Percentiles rank a stretch among this genome's conserved stretches.
These are phyloP conservation scores for Lipophrys pholis DNA, from an alignment of 2,113 vertebrate genomes.

Conservation along the genomic window DNA sequence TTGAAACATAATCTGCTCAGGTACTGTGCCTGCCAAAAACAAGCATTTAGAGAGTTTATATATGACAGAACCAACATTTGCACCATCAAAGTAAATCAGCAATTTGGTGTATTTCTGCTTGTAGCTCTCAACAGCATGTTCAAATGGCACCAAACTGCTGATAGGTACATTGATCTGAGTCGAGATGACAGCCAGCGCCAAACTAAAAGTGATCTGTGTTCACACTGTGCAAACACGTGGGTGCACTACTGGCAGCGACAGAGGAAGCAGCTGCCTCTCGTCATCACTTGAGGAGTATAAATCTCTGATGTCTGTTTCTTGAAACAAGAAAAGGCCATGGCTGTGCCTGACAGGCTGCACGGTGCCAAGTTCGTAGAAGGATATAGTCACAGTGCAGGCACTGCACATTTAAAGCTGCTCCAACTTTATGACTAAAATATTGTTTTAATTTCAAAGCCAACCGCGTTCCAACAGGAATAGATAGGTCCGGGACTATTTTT, in stretches of 20 bases:
- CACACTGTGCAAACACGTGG: conserved; percentile 38
- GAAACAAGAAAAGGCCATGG: neutral
- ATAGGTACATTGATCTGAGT: neutral
- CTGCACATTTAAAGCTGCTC: neutral
- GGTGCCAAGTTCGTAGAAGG: neutral
- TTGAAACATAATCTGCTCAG: neutral
- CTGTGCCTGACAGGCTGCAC: conserved; percentile 11
- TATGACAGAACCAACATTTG: neutral
- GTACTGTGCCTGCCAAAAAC: neutral
- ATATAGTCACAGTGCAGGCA: neutral
- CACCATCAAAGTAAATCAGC: neutral
- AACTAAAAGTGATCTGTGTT: neutral
- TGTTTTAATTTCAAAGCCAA: neutral
- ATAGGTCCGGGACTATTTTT: neutral
- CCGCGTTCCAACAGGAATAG: neutral
- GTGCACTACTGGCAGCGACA: neutral
- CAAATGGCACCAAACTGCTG: conserved; percentile 1
- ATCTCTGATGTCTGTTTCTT: neutral
- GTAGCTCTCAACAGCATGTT: neutral
- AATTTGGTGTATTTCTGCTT: neutral
- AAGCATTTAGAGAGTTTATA: neutral
- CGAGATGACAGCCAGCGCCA: conserved; percentile 8
- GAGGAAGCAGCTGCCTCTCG: conserved; percentile 38
- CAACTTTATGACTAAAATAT: neutral
- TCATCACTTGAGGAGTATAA: conserved; percentile 43